Evolutionary conservation across 1,140 invertebrate species (phyloP).

Genomic region (Trinorchestia longiramus): DNA sequence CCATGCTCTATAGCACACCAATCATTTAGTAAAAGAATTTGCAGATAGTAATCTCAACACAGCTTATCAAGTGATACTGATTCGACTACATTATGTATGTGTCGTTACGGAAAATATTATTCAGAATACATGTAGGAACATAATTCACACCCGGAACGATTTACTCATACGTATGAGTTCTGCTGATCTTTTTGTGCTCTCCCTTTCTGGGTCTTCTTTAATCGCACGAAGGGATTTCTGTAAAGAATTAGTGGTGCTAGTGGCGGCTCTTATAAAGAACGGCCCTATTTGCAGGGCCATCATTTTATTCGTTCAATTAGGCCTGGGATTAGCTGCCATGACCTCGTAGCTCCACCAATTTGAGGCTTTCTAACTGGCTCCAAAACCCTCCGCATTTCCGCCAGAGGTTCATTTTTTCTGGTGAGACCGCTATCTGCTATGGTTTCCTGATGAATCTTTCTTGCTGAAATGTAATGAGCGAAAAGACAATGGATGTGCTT

Average conservation of each 20-base stretch:
- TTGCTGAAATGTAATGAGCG: not conserved
- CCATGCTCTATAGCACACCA: too few relatives aligned
- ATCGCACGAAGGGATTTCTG: not conserved
- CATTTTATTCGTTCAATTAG: slow-evolving; percentile 45
- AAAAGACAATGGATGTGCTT: not conserved
- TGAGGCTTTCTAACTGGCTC: not conserved
- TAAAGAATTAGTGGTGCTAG: slow-evolving; percentile 6
- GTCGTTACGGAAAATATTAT: too few relatives aligned
- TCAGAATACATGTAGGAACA: too few relatives aligned
- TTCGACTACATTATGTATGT: too few relatives aligned
- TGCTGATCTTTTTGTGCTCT: not conserved
- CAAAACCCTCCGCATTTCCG: not conserved
- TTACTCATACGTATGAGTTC: not conserved
- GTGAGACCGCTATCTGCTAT: not conserved
- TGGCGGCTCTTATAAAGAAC: slow-evolving; percentile 30
- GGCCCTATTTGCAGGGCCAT: slow-evolving; percentile 36
- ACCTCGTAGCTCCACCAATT: slow-evolving; percentile 33
- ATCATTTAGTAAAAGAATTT: too few relatives aligned
- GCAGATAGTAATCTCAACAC: too few relatives aligned
- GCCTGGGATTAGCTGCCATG: slow-evolving; percentile 38
- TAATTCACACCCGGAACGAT: not conserved
- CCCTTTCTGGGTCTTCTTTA: not conserved
- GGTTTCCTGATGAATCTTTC: not conserved
- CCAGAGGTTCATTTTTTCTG: not conserved
- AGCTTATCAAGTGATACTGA: too few relatives aligned